Evolutionary conservation across 2,797 vertebrate genomes (phyloP).

Genomic region (Oryzias sinensis): DNA sequence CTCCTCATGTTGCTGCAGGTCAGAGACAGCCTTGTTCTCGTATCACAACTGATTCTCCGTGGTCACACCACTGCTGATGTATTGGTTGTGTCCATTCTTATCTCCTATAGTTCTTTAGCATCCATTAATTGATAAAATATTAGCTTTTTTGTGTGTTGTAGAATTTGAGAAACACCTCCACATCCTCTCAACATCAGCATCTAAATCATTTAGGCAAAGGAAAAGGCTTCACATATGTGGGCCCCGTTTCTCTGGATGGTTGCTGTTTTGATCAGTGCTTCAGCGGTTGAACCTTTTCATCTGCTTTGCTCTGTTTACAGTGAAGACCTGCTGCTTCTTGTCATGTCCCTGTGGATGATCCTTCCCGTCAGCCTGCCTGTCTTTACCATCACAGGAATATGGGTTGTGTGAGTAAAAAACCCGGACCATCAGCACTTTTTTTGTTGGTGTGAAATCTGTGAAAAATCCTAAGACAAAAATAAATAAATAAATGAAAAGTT

Average conservation of each 20-base stretch:
- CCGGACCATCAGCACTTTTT: not conserved
- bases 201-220: too few species aligned
- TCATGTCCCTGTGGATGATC: conserved; percentile 85
- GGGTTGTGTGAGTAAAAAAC: conserved; percentile 84
- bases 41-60: not conserved
- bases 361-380: conserved; percentile 84
- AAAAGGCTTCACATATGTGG: too few species aligned
- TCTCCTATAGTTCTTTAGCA: not conserved
- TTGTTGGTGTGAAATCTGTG: not conserved
- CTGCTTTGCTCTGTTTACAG: not conserved
- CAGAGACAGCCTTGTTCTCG: not conserved
- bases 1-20: not conserved
- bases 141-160: not conserved
- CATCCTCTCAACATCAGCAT: too few species aligned
- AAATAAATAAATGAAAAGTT: not conserved
- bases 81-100: conserved; percentile 1
- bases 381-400: conserved; percentile 87
- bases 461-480: too few species aligned
- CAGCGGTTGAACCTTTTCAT: not conserved
- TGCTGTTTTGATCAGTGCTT: too few species aligned
- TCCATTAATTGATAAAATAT: not conserved
- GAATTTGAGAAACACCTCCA: too few species aligned
- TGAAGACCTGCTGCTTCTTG: conserved; percentile 17
- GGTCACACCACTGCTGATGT: not conserved
- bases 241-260: too few species aligned